Conservation (phyloP, 2,888 invertebrate genomes). For the Macrosiphum euphorbiae region DNA sequence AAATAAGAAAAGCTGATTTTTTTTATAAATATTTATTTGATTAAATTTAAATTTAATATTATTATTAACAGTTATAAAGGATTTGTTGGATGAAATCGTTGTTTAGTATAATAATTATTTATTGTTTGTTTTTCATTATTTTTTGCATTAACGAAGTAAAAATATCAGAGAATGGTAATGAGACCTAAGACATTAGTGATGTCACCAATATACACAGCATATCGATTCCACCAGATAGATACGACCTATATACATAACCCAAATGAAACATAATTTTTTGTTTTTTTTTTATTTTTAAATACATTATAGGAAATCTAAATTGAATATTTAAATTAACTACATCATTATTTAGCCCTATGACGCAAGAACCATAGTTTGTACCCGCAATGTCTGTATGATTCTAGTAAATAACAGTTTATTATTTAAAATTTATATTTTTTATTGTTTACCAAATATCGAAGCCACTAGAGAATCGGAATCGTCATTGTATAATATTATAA, state of each 20-base stretch:
- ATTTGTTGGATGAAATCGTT: not conserved
- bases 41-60: not conserved
- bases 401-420: not conserved
- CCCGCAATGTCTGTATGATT: not conserved
- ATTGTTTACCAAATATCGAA: not conserved
- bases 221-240: not conserved
- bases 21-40: not conserved
- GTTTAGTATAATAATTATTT: not conserved
- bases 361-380: not conserved
- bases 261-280: not conserved
- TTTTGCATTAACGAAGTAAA: not conserved
- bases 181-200: not conserved
- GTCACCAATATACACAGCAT: not conserved
- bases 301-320: not conserved
- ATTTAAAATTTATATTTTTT: not conserved
- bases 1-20: not conserved
- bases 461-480: not conserved
- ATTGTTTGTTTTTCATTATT: not conserved
- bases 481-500: too few relatives aligned
- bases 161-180: not conserved
- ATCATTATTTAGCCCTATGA: not conserved
- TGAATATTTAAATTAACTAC: not conserved
- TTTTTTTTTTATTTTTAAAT: not conserved
- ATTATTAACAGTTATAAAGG: not conserved
- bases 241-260: too few relatives aligned